Evolutionary conservation across 1,140 invertebrate genomes (phyloP), one percentile per base, ranked within the genome.

Genomic region (Vanessa atalanta): DNA sequence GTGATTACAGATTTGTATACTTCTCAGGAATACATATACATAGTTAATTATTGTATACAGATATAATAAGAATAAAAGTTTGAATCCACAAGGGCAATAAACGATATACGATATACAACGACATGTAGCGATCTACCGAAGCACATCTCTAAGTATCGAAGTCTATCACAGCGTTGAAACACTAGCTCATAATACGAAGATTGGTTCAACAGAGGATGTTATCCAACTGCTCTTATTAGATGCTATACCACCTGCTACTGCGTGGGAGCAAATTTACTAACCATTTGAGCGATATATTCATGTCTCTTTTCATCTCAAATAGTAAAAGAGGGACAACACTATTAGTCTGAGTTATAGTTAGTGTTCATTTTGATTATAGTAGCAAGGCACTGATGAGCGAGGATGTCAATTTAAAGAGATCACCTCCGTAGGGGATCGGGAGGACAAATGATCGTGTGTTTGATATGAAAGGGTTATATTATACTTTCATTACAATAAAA

Each of bases 331-430:
- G n/a, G 61, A 64, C 8, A n/a, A 26, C 20, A 47, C 70, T 70
- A 60, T 13, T 60, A 60, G 11, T 26, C 20, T 48, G 66, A 51
- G 57, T 57, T 31, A 50, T 65, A 70, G 72, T 48, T 74, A 74
- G 61, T 69, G 50, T 55, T 51, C 73, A 23, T n/a, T 65, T 55
- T 75, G 73, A 75, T 70, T 75, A 66, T 47, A 53, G 51, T 53
- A 53, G 63, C 70, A 66, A 66, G 68, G 73, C 60, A 67, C 72
- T 75, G 61, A 73, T 72, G 65, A 78, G 53, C 20, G 70, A 74
- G 68, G 71, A 76, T 70, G 73, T 73, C 67, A 65, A 67, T 70
- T 77, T 79, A 76, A 69, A 79, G 75, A 79, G 77, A 76, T 73
- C 67, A 70, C 37, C 78, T 79, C 69, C 72, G 72, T 66, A 63